phyloP scores from a whole-genome alignment of 1,140 invertebrate genomes.

The Drosophila punjabiensis region DNA sequence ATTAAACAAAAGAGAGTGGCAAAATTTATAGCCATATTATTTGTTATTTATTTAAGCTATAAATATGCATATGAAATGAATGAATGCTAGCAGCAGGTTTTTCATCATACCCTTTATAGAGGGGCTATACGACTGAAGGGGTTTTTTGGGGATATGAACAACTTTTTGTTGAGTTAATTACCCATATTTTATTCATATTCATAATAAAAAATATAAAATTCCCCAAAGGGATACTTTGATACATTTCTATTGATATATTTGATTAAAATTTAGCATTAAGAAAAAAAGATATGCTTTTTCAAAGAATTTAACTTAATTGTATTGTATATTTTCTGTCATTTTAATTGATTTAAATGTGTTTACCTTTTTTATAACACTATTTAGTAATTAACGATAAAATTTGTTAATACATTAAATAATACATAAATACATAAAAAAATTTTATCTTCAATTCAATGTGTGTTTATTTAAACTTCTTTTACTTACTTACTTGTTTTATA shows the following conservation, averaged over 20 bases:
- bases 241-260: neutral
- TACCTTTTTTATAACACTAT: neutral
- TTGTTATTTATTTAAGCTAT: slow-evolving; percentile 84
- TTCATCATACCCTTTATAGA: slow-evolving; percentile 40
- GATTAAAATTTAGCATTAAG: neutral
- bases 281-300: neutral
- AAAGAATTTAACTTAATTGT: neutral
- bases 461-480: no score
- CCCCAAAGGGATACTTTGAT: neutral
- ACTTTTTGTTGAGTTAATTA: neutral
- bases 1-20: slow-evolving; percentile 79
- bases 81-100: slow-evolving; percentile 72
- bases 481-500: no score
- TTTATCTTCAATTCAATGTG: no score
- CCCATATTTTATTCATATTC: no score
- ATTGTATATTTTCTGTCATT: neutral
- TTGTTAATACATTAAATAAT: no score
- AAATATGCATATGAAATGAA: slow-evolving; percentile 80
- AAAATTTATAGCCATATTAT: slow-evolving; percentile 82
- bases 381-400: neutral
- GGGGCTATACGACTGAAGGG: neutral
- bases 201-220: neutral
- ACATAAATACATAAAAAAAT: no score
- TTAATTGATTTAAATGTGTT: neutral
- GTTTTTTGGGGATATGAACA: slow-evolving; percentile 3